Base-by-base conservation (phyloP, 2,888 invertebrate genomes). In the Helleia helle region DNA sequence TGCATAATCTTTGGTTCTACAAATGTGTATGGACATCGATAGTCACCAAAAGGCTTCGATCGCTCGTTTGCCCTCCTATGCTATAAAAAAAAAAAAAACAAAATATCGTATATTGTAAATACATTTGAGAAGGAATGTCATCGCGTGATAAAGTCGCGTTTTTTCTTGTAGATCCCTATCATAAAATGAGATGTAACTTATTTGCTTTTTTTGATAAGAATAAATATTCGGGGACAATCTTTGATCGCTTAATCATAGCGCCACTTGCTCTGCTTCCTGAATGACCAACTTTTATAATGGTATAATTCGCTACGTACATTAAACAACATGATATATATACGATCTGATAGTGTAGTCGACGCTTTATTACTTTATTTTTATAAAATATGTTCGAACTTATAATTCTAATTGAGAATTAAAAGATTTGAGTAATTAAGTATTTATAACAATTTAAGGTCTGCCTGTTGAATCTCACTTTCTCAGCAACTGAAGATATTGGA, bases 141-240 rank as follows among this genome's bases (percentile, higher is more conserved):
- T 74, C 44, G 74, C 74, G 73, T 74, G 74, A 56, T 61, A 50
- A 34, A 44, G 43, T 54, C 40, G 50, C 57, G 55, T 63, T 59
- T 53, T 59, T 61, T 59, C 59, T 48, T 62, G 61, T 59, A 62
- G 73, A 73, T 72, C 41, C 42, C 48, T 56, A 75, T 74, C 74
- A 56, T 54, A 51, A 67, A 75, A 74, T 67, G 61, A 72, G 73
- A 73, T 74, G 73, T 73, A 67, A 71, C 64, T 70, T 71, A 71
- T 70, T 71, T 62, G 60, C 59, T 65, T 37, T 37, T 15, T 14
- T 37, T 26, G 25, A 37, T 26, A 37, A 26, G 9, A 37, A 27
- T 26, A 26, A 37, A 37, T 26, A 37, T 25, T 27, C 15, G 25
- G 26, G 15, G 27, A 37, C 27, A 17, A 37, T 26, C 17, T 34